phyloP scores from a whole-genome alignment of 2,797 vertebrate genomes.

The Rhabdomys pumilio region DNA sequence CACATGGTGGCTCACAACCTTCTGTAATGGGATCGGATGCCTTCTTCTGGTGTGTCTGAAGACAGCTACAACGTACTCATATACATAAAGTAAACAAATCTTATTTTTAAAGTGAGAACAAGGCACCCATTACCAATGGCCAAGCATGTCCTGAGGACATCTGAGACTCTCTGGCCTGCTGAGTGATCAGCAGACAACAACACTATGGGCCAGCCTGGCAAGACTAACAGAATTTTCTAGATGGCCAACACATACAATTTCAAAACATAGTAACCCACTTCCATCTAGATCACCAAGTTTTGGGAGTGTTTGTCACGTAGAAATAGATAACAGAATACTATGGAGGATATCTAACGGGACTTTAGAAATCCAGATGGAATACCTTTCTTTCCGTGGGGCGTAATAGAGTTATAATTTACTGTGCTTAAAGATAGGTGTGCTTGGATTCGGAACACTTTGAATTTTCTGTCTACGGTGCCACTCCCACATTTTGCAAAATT shows the following conservation, averaged over 20 bases:
- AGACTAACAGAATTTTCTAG: neutral
- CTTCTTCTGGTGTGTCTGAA: no score
- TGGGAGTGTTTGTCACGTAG: neutral
- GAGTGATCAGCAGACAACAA: neutral
- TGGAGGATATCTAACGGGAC: neutral
- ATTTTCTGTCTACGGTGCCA: neutral
- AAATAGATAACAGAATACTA: neutral
- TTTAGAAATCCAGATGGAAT: conserved; percentile 6
- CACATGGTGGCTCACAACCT: no score
- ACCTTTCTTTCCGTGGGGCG: conserved; percentile 24
- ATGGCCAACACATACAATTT: neutral
- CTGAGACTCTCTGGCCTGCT: neutral
- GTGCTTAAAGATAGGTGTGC: neutral
- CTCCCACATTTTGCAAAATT: neutral
- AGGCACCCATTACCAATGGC: neutral
- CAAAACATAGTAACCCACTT: conserved; percentile 2
- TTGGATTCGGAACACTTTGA: conserved; percentile 18
- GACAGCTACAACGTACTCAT: no score
- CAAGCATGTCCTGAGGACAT: neutral
- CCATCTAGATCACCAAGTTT: neutral
- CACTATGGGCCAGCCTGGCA: neutral
- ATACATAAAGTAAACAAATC: no score
- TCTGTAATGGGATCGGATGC: no score
- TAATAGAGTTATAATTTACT: neutral
- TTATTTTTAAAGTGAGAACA: neutral